phyloP scores from a whole-genome alignment of 1,140 invertebrate genomes.

The Caerostris extrusa region DNA sequence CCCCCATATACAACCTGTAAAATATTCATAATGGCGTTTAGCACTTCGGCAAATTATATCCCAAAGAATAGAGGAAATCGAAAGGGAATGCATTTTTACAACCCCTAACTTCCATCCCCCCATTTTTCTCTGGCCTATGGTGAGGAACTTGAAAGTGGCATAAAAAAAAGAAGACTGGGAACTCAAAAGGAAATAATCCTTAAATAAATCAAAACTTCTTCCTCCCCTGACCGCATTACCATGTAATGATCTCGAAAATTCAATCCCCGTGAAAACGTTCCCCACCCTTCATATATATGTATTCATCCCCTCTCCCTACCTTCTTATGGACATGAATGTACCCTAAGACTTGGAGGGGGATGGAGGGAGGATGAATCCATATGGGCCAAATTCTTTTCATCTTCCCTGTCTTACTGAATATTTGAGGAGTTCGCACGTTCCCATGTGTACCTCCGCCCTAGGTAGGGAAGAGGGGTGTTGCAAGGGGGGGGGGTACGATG shows the following conservation, averaged over 20 bases:
- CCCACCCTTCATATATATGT: neutral
- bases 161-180: neutral
- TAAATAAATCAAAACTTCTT: constrained; percentile 74
- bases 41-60: neutral
- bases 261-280: constrained; percentile 15
- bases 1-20: neutral
- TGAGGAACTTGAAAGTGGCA: neutral
- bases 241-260: constrained; percentile 71
- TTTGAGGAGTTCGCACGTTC: constrained; percentile 72
- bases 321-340: neutral
- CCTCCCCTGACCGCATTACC: constrained; percentile 63
- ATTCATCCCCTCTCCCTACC: neutral
- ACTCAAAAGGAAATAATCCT: constrained; percentile 21
- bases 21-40: constrained; percentile 32
- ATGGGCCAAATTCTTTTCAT: constrained; percentile 25
- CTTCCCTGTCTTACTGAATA: constrained; percentile 62
- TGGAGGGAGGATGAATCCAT: constrained; percentile 20
- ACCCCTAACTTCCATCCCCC: neutral
- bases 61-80: neutral
- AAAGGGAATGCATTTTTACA: constrained; percentile 11
- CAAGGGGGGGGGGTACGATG: neutral
- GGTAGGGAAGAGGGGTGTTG: neutral
- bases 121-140: neutral
- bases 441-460: neutral
- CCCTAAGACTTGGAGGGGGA: too few relatives aligned